Evolutionary conservation across 2,888 invertebrate species (phyloP).

Genomic region (Melinopterus prodromus): DNA sequence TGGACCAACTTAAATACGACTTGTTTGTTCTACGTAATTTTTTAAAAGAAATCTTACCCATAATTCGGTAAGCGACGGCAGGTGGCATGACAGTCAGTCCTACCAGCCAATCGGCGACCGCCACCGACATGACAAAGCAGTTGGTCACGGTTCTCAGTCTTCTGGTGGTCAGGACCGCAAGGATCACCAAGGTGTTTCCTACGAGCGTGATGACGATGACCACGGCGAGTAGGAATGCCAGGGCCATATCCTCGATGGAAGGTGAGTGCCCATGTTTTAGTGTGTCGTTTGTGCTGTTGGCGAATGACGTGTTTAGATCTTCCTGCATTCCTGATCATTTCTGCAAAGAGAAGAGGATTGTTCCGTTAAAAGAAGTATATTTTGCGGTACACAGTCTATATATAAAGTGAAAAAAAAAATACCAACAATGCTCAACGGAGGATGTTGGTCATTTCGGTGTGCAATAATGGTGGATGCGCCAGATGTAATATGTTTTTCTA

Average conservation of each 20-base stretch:
- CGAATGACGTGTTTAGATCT: constrained; percentile 42
- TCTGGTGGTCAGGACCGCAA: constrained; percentile 86
- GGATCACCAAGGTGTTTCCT: constrained; percentile 90
- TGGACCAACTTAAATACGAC: neutral
- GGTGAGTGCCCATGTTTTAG: constrained; percentile 19
- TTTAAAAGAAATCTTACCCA: constrained; percentile 67
- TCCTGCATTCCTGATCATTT: constrained; percentile 58
- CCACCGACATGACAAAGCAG: constrained; percentile 94
- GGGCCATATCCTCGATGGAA: constrained; percentile 52
- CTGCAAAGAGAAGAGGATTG: constrained; percentile 41
- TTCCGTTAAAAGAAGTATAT: too few species aligned
- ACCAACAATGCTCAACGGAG: too few species aligned
- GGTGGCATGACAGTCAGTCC: constrained; percentile 96
- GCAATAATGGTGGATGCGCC: too few species aligned
- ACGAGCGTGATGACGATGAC: constrained; percentile 78
- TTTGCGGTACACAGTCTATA: too few species aligned
- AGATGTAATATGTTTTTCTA: too few species aligned
- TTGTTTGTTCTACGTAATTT: neutral
- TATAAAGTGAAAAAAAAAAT: too few species aligned
- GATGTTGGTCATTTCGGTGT: too few species aligned
- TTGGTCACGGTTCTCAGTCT: constrained; percentile 92
- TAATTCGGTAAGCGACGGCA: constrained; percentile 87
- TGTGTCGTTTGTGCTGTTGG: constrained; percentile 35
- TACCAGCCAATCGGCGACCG: constrained; percentile 91
- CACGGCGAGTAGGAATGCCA: constrained; percentile 70